Conservation (phyloP, 1,140 invertebrate species). For the Linepithema humile region DNA sequence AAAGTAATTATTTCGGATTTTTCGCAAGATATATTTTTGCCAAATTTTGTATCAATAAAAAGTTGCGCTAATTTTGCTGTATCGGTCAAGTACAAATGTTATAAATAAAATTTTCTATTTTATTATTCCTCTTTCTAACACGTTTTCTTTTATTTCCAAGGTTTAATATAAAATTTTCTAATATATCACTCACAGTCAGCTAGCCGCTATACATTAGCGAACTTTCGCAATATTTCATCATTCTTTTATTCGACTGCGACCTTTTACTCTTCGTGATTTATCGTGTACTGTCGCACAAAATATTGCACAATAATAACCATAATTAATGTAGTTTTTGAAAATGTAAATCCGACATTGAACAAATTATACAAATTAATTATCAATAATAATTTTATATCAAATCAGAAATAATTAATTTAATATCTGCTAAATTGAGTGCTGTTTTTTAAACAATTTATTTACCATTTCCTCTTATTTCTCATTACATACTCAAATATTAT, state of each 20-base stretch:
- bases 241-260: conserved; percentile 8
- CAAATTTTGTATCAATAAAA: not conserved
- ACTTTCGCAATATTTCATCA: conserved; percentile 42
- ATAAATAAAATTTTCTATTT: not conserved
- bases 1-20: not conserved
- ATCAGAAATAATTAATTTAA: not conserved
- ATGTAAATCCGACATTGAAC: not conserved
- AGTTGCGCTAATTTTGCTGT: not conserved
- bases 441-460: not conserved
- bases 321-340: not conserved
- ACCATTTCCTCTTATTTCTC: not conserved
- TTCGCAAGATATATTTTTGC: not conserved
- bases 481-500: not conserved
- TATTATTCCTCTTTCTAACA: not conserved
- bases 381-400: not conserved
- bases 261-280: conserved; percentile 31
- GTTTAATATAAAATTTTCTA: conserved; percentile 30
- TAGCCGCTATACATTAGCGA: conserved; percentile 26
- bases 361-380: not conserved
- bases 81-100: too few species aligned
- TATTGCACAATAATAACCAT: conserved; percentile 24
- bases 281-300: not conserved
- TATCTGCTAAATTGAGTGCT: not conserved
- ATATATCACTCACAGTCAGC: conserved; percentile 29
- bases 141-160: conserved; percentile 8